Conservation (phyloP, 2,888 invertebrate genomes). For the Troides oblongomaculatus region DNA sequence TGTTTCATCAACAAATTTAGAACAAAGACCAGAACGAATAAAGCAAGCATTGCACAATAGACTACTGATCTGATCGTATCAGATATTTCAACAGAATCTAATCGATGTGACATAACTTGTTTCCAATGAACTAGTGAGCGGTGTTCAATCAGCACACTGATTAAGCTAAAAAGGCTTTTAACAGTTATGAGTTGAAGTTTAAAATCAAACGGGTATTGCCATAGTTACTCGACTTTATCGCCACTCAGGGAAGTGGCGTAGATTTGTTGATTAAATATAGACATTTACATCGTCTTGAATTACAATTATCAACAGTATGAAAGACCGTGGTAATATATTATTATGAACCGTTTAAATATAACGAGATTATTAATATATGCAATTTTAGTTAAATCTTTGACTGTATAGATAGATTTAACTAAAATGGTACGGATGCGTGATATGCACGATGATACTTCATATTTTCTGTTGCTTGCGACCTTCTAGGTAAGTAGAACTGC, state of each 20-base stretch:
- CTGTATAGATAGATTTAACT: too few relatives aligned
- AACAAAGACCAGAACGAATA: neutral
- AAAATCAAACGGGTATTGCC: neutral
- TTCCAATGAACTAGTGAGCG: constrained; percentile 5
- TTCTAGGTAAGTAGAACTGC: too few relatives aligned
- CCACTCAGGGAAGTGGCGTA: constrained; percentile 1
- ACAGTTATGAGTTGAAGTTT: neutral
- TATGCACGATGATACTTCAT: too few relatives aligned
- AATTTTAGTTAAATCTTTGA: neutral
- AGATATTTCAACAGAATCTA: constrained; percentile 14
- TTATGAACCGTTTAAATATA: constrained; percentile 8
- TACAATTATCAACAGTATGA: constrained; percentile 31
- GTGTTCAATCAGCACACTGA: neutral
- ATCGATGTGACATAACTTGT: constrained; percentile 18
- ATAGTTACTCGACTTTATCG: constrained; percentile 13
- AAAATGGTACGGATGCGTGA: too few relatives aligned
- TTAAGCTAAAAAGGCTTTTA: neutral
- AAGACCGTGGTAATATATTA: constrained; percentile 18
- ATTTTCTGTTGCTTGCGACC: too few relatives aligned
- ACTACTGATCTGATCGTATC: constrained; percentile 8
- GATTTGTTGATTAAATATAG: constrained; percentile 31
- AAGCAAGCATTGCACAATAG: constrained; percentile 9
- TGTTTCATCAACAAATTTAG: too few relatives aligned
- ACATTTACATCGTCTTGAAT: constrained; percentile 30
- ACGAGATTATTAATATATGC: constrained; percentile 9